Percentiles rank a stretch among this genome's conserved stretches.
These are phyloP conservation scores for Rhinolophus ferrumequinum DNA, from an alignment of 2,113 vertebrate genomes.

Conservation along the genomic window DNA sequence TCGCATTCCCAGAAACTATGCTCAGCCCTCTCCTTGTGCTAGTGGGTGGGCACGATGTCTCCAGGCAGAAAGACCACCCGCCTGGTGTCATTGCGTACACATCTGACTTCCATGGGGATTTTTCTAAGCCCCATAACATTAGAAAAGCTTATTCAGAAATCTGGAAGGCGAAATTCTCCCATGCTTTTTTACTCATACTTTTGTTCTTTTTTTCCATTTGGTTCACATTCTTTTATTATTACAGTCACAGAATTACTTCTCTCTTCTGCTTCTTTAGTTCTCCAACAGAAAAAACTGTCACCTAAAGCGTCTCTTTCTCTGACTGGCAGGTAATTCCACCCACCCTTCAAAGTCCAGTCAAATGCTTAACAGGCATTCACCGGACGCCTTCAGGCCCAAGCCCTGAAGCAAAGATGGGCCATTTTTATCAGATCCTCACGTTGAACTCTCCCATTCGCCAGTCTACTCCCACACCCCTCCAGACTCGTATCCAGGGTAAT, in stretches of 20 bases:
- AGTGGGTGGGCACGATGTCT: constrained; percentile 44
- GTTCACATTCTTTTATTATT: constrained; percentile 48
- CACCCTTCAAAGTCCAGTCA: not conserved
- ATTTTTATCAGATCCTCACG: not conserved
- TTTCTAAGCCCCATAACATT: not conserved
- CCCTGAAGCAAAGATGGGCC: not conserved
- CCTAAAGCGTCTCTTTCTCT: not conserved
- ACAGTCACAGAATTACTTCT: constrained; percentile 24
- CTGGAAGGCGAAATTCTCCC: constrained; percentile 42
- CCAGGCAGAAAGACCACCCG: constrained; percentile 56
- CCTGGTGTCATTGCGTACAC: constrained; percentile 33
- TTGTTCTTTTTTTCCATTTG: not conserved
- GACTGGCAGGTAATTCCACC: not conserved
- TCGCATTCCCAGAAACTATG: not conserved
- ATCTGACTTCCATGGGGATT: constrained; percentile 55
- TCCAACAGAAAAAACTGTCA: not conserved
- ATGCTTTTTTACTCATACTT: constrained; percentile 32
- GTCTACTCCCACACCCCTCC: not conserved
- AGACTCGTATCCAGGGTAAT: not conserved
- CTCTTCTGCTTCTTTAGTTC: not conserved
- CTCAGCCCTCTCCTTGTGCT: constrained; percentile 5
- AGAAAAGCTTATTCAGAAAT: constrained; percentile 57
- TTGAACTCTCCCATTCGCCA: not conserved
- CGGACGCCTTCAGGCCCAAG: not conserved
- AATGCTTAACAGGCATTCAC: not conserved